phyloP scores from a whole-genome alignment of 1,140 invertebrate species.

The Eumeta japonica region DNA sequence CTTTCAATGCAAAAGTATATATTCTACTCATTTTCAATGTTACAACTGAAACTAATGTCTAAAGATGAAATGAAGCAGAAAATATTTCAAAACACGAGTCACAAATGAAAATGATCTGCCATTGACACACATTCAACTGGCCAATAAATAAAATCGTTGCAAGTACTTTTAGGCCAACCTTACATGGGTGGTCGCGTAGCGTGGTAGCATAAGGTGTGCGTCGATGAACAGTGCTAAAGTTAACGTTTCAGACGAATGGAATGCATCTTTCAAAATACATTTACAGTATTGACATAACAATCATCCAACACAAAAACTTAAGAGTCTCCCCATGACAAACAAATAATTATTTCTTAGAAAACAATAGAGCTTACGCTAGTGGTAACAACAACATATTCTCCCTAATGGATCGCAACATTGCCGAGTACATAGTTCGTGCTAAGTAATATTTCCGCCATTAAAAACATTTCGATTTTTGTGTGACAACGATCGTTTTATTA shows the following conservation, averaged over 20 bases:
- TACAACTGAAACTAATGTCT: background rate
- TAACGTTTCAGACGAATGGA: conserved; percentile 39
- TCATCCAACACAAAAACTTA: conserved; percentile 25
- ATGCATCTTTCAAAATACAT: conserved; percentile 44
- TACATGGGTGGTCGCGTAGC: no score
- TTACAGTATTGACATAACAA: conserved; percentile 17
- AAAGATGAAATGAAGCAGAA: background rate
- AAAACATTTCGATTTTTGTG: no score
- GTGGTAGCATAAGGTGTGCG: conserved; percentile 20
- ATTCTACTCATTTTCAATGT: background rate
- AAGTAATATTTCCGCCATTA: no score
- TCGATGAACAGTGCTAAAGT: conserved; percentile 42
- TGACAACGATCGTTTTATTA: no score
- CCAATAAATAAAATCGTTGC: no score
- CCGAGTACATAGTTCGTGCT: no score
- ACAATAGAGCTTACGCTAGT: conserved; percentile 48
- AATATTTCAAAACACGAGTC: background rate
- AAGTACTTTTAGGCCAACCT: no score
- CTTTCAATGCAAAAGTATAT: background rate
- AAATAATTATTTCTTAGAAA: conserved; percentile 41
- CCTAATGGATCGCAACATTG: no score
- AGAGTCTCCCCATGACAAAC: conserved; percentile 20
- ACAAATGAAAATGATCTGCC: no score
- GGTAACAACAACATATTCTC: conserved; percentile 54
- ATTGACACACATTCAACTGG: no score